Evolutionary conservation across 2,797 vertebrate genomes (phyloP).

Genomic region (Hippoglossus hippoglossus): DNA sequence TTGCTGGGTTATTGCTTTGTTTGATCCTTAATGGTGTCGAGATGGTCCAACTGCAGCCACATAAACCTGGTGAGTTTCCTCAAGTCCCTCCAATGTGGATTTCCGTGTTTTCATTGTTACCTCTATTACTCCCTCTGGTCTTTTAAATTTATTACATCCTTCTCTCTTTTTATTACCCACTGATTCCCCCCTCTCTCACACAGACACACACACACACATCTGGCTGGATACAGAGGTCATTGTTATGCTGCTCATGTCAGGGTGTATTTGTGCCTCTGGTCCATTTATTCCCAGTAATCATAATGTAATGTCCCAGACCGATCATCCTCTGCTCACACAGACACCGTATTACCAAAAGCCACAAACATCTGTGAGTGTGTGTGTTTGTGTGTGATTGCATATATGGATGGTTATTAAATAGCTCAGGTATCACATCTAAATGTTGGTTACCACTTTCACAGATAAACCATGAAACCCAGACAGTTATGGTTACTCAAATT

Average conservation of each 20-base stretch:
- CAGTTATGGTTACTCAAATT: too few species aligned
- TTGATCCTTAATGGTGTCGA: conserved; percentile 48
- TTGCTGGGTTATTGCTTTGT: conserved; percentile 36
- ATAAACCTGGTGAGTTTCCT: conserved; percentile 17
- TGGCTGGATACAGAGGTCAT: conserved; percentile 26
- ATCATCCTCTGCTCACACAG: conserved; percentile 11
- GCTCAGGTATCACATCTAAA: conserved; percentile 20
- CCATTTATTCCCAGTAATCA: conserved; percentile 31
- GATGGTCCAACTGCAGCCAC: conserved; percentile 43
- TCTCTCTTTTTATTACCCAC: conserved; percentile 33
- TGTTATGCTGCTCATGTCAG: conserved; percentile 46
- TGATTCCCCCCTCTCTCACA: not conserved
- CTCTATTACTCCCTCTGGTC: conserved; percentile 9
- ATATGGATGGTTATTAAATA: not conserved
- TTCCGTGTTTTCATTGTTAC: not conserved
- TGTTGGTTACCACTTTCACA: too few species aligned
- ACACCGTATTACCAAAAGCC: conserved; percentile 5
- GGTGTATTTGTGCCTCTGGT: conserved; percentile 36
- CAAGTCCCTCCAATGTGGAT: conserved; percentile 13
- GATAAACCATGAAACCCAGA: too few species aligned
- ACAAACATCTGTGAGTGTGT: conserved; percentile 8
- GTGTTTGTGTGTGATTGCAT: conserved; percentile 11
- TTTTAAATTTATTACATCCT: conserved; percentile 17
- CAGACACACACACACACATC: not conserved
- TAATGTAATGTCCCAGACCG: conserved; percentile 44